phyloP scores from a whole-genome alignment of 1,140 invertebrate species.

The Pseudomyrmex sp. region DNA sequence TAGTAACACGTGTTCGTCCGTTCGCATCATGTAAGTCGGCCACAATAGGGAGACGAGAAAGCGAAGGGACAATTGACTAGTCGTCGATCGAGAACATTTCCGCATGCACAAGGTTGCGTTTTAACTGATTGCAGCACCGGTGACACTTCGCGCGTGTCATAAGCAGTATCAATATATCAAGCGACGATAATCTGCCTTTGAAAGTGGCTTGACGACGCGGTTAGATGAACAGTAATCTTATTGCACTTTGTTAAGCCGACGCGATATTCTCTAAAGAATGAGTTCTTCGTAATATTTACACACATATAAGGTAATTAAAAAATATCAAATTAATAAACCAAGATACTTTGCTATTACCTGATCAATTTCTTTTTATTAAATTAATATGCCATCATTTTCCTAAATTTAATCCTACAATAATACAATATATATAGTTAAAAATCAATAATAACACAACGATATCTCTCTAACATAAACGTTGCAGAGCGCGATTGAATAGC shows the following conservation, averaged over 20 bases:
- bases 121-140: slow-evolving; percentile 67
- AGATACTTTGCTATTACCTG: too few species aligned
- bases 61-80: slow-evolving; percentile 72
- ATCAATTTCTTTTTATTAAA: background rate
- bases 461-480: slow-evolving; percentile 1
- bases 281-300: too few species aligned
- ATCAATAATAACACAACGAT: background rate
- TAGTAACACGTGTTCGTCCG: background rate
- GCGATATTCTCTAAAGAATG: background rate
- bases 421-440: background rate
- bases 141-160: slow-evolving; percentile 44
- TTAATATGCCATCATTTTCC: background rate
- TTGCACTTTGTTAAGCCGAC: background rate
- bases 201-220: background rate
- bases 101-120: slow-evolving; percentile 57
- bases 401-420: background rate
- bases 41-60: slow-evolving; percentile 69
- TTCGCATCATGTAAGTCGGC: slow-evolving; percentile 69
- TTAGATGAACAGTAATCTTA: background rate
- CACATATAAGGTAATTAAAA: too few species aligned
- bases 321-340: too few species aligned
- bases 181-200: background rate
- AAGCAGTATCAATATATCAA: slow-evolving; percentile 29
- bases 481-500: background rate
- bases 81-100: slow-evolving; percentile 75